A percentile compares a stretch with the other conserved stretches of the same genome.
Conservation (phyloP, 2,113 vertebrate genomes). For the Sprattus sprattus region DNA sequence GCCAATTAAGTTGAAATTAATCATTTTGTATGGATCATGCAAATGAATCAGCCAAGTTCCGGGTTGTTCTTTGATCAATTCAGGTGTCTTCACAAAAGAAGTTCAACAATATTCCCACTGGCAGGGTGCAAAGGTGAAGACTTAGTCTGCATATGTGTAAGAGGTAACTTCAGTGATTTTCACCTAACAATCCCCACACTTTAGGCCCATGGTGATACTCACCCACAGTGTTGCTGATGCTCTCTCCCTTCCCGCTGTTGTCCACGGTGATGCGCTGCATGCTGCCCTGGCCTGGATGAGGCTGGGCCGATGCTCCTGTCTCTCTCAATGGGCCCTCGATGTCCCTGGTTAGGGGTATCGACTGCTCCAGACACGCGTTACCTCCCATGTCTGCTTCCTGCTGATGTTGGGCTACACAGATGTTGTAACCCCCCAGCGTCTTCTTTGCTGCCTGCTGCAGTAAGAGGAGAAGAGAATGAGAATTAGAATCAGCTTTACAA, state of each 20-base stretch:
- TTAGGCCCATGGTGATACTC: constrained; percentile 14
- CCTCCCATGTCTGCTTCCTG: not conserved
- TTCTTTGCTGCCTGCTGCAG: not conserved
- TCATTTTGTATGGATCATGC: too few relatives aligned
- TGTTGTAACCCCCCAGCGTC: not conserved
- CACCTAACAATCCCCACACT: not conserved
- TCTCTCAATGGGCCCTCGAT: not conserved
- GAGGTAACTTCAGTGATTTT: too few relatives aligned
- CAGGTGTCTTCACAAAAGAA: too few relatives aligned
- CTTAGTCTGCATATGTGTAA: too few relatives aligned
- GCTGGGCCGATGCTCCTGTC: not conserved
- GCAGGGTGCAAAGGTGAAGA: too few relatives aligned
- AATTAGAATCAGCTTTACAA: not conserved
- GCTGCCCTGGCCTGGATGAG: not conserved
- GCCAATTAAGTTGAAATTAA: too few relatives aligned
- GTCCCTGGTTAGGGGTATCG: not conserved
- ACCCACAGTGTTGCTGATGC: constrained; percentile 54
- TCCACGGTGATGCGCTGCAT: constrained; percentile 47
- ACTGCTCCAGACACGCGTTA: not conserved
- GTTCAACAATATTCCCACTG: too few relatives aligned
- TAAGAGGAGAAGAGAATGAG: not conserved
- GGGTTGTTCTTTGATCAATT: too few relatives aligned
- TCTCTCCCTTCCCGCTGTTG: constrained; percentile 39
- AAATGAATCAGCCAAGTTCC: too few relatives aligned
- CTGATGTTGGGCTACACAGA: not conserved